These are phyloP conservation scores for Muricea muricata DNA, from an alignment of 92 coral and sea anemone genomes.

Conservation along the genomic window DNA sequence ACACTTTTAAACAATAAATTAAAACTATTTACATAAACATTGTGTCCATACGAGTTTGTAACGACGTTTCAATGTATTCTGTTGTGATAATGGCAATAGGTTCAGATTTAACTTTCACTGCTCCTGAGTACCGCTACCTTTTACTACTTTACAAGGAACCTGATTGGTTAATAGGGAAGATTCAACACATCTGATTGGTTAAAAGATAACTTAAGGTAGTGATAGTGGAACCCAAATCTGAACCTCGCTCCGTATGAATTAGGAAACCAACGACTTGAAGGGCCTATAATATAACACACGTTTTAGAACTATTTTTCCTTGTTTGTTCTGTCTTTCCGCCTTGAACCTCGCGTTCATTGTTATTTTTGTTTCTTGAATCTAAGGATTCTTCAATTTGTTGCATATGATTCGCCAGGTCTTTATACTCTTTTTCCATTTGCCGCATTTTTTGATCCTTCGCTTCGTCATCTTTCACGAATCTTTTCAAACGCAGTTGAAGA, in stretches of 20 bases:
- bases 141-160: too few species aligned
- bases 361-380: constrained; percentile 48
- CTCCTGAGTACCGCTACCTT: too few species aligned
- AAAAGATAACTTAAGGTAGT: too few species aligned
- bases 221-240: too few species aligned
- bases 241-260: too few species aligned
- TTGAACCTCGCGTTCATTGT: constrained; percentile 20
- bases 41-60: too few species aligned
- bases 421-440: constrained; percentile 85
- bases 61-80: too few species aligned
- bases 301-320: constrained; percentile 21
- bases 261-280: background rate
- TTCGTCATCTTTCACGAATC: constrained; percentile 94
- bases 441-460: constrained; percentile 83
- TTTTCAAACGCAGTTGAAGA: constrained; percentile 87
- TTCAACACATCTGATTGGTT: too few species aligned
- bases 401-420: constrained; percentile 76
- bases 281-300: constrained; percentile 33
- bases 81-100: too few species aligned
- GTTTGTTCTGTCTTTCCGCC: background rate
- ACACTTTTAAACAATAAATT: background rate
- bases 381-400: constrained; percentile 74
- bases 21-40: background rate
- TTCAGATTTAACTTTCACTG: too few species aligned
- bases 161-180: too few species aligned